Conservation (phyloP, 2,888 invertebrate species). For the Eristalis arbustorum region DNA sequence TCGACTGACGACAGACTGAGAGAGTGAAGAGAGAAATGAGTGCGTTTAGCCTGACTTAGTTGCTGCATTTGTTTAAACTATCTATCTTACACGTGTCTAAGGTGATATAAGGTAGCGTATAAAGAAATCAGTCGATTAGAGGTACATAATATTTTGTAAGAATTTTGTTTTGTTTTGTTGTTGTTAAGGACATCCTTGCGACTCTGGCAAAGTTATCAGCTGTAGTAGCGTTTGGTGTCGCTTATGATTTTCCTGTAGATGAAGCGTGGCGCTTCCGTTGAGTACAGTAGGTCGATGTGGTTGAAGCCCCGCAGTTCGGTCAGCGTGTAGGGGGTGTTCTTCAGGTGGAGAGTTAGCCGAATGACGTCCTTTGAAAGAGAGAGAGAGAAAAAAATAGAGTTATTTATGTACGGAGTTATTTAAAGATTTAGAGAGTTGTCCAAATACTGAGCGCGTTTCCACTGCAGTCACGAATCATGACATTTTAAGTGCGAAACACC, state of each 20-base stretch:
- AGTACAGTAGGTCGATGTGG: slow-evolving; percentile 77
- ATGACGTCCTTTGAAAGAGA: slow-evolving; percentile 73
- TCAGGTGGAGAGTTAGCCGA: slow-evolving; percentile 72
- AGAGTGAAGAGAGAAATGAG: not conserved
- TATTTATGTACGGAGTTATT: not conserved
- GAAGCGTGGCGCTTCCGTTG: slow-evolving; percentile 73
- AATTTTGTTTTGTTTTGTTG: not conserved
- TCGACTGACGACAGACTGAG: too few relatives aligned
- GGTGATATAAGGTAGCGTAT: slow-evolving; percentile 56
- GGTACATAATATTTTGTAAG: slow-evolving; percentile 3
- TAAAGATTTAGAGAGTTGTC: not conserved
- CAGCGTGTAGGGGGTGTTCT: slow-evolving; percentile 73
- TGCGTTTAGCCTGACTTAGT: slow-evolving; percentile 38
- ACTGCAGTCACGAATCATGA: not conserved
- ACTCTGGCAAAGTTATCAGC: slow-evolving; percentile 13
- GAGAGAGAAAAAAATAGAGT: not conserved
- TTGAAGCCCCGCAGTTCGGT: slow-evolving; percentile 76
- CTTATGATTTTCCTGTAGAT: slow-evolving; percentile 75
- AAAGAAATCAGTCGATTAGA: slow-evolving; percentile 56
- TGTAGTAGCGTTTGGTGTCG: slow-evolving; percentile 71
- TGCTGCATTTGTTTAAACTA: slow-evolving; percentile 7
- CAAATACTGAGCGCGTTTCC: not conserved
- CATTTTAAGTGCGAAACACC: too few relatives aligned
- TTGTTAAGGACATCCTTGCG: not conserved
- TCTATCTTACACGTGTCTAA: slow-evolving; percentile 44